phyloP scores from a whole-genome alignment of 2,113 vertebrate species.

The Campylomormyrus numenius region DNA sequence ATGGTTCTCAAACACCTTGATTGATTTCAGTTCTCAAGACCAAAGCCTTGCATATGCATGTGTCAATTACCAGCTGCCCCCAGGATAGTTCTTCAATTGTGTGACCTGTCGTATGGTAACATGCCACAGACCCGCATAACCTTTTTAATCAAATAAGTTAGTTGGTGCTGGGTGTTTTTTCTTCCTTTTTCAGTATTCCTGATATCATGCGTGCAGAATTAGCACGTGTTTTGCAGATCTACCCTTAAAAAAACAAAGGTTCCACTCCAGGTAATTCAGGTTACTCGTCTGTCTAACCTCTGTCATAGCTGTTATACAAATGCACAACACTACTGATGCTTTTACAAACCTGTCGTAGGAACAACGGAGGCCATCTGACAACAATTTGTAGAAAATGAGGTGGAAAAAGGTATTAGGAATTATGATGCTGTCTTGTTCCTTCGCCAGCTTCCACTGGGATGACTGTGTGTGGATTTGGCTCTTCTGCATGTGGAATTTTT shows the following conservation, averaged over 20 bases:
- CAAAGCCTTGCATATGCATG: slow-evolving; percentile 17
- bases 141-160: slow-evolving; percentile 4
- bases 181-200: background rate
- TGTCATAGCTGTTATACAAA: background rate
- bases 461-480: slow-evolving; percentile 11
- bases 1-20: slow-evolving; percentile 2
- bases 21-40: slow-evolving; percentile 17
- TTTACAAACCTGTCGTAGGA: background rate
- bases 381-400: background rate
- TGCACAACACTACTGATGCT: background rate
- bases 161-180: background rate
- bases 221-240: background rate
- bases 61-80: slow-evolving; percentile 13
- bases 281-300: background rate
- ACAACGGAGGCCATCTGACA: background rate
- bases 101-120: background rate
- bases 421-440: background rate
- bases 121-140: background rate
- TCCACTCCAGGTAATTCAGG: background rate
- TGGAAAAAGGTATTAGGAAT: slow-evolving; percentile 4
- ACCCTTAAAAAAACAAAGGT: background rate
- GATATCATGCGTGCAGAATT: background rate
- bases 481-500: slow-evolving; percentile 9
- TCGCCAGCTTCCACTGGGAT: background rate
- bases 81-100: background rate